phyloP scores from a whole-genome alignment of 2,888 invertebrate genomes.

The Mactromeris polynyma region DNA sequence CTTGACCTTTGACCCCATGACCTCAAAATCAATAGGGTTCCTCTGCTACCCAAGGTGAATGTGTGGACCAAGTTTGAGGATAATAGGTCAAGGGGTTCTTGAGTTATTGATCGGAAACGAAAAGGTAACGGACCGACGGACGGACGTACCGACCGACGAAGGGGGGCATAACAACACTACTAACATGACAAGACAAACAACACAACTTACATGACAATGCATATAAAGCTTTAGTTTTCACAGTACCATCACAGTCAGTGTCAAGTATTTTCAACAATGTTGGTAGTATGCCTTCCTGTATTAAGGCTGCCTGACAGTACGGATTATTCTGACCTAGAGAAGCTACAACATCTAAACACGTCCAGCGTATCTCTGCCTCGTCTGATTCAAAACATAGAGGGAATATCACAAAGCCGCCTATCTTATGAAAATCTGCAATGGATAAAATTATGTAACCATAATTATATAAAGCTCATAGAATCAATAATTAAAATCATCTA shows the following conservation, averaged over 20 bases:
- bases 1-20: too few relatives aligned
- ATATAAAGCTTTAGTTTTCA: slow-evolving; percentile 91
- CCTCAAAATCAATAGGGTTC: too few relatives aligned
- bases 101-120: too few relatives aligned
- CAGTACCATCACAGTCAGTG: slow-evolving; percentile 89
- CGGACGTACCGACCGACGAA: too few relatives aligned
- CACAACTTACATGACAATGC: slow-evolving; percentile 92
- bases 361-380: slow-evolving; percentile 90
- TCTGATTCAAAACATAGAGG: slow-evolving; percentile 90
- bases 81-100: too few relatives aligned
- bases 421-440: slow-evolving; percentile 92
- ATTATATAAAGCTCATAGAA: too few relatives aligned
- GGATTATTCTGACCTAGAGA: slow-evolving; percentile 95
- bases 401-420: slow-evolving; percentile 93
- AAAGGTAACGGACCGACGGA: too few relatives aligned
- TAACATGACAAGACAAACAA: not conserved
- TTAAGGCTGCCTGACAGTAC: slow-evolving; percentile 91
- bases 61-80: too few relatives aligned
- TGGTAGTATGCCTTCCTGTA: slow-evolving; percentile 90
- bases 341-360: slow-evolving; percentile 91
- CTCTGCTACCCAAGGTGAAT: too few relatives aligned
- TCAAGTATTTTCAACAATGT: slow-evolving; percentile 90
- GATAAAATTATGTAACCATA: not conserved
- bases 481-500: too few relatives aligned
- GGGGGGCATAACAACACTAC: too few relatives aligned